phyloP scores from a whole-genome alignment of 2,113 vertebrate genomes.

The Prinia subflava region DNA sequence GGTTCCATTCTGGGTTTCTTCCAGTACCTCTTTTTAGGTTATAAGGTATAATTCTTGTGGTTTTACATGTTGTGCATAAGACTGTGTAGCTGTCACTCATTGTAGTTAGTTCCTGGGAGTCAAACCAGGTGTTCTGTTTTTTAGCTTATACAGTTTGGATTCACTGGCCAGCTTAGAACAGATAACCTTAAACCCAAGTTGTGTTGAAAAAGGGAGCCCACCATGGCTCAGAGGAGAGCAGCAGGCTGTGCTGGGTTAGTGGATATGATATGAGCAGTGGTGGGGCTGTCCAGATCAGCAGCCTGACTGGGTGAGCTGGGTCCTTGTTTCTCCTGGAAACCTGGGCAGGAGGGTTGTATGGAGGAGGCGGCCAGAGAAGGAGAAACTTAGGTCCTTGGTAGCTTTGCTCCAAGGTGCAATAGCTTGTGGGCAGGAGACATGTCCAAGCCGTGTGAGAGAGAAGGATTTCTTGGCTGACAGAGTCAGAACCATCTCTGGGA shows the following conservation, averaged over 20 bases:
- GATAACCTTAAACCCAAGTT: not conserved
- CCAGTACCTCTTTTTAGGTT: not conserved
- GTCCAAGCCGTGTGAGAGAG: not conserved
- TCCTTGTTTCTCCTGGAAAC: not conserved
- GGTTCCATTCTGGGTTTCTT: not conserved
- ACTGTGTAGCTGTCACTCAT: not conserved
- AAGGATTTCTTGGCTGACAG: not conserved
- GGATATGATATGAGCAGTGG: not conserved
- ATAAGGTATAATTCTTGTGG: not conserved
- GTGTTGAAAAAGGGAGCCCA: not conserved
- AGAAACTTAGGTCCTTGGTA: not conserved
- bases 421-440: not conserved
- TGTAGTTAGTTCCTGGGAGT: not conserved
- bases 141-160: not conserved
- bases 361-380: not conserved
- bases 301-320: not conserved
- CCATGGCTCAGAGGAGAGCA: not conserved
- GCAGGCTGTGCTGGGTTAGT: not conserved
- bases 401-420: not conserved
- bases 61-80: not conserved
- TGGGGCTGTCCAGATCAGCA: not conserved
- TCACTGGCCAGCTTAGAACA: not conserved
- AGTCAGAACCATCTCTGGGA: not conserved
- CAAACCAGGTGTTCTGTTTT: not conserved
- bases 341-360: not conserved